phyloP scores from a whole-genome alignment of 2,888 invertebrate genomes.

The Nineta flava region DNA sequence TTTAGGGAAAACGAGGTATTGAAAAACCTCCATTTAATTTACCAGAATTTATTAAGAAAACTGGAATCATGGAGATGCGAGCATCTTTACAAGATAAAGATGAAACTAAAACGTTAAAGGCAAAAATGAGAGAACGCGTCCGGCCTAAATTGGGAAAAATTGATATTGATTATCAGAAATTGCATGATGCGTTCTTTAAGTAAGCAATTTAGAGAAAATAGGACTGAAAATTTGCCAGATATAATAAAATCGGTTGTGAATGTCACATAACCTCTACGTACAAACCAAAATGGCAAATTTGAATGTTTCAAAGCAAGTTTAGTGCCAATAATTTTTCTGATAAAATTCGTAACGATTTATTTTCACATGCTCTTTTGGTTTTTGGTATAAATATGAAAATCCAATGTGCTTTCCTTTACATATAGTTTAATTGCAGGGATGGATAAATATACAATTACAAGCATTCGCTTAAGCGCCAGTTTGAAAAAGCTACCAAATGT shows the following conservation, averaged over 20 bases:
- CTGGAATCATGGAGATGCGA: slow-evolving; percentile 99
- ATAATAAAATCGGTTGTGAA: not conserved
- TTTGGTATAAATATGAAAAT: no score
- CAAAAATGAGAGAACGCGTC: slow-evolving; percentile 93
- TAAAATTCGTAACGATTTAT: no score
- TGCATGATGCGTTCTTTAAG: slow-evolving; percentile 98
- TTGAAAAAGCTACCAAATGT: no score
- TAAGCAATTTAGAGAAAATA: slow-evolving; percentile 23
- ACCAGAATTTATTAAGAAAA: slow-evolving; percentile 96
- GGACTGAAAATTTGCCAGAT: not conserved
- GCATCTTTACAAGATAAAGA: slow-evolving; percentile 96
- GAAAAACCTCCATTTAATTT: slow-evolving; percentile 98
- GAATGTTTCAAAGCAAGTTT: no score
- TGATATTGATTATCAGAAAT: slow-evolving; percentile 98
- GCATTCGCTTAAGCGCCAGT: no score
- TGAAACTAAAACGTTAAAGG: slow-evolving; percentile 84
- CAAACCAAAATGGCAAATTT: no score
- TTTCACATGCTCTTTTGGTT: no score
- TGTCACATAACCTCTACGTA: no score
- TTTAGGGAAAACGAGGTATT: slow-evolving; percentile 92
- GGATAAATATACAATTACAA: no score
- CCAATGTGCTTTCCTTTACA: no score
- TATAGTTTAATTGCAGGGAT: no score
- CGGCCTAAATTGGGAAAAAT: slow-evolving; percentile 98
- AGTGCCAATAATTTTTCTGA: no score